Evolutionary conservation across 2,888 invertebrate species (phyloP).

Genomic region (Drosophila cognata): DNA sequence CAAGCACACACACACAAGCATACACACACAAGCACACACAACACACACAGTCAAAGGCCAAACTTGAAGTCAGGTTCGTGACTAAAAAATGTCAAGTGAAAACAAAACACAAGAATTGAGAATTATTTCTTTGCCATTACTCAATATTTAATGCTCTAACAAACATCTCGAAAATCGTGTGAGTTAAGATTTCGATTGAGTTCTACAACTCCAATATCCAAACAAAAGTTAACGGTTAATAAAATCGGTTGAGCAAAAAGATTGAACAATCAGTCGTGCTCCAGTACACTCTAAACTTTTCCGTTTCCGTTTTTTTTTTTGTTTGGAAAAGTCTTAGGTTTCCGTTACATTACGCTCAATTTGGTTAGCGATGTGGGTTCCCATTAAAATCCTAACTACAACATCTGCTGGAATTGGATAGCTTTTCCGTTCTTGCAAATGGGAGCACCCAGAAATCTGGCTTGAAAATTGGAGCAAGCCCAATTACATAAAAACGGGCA

Average conservation of each 20-base stretch:
- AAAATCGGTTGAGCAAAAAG: background rate
- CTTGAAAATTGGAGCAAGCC: background rate
- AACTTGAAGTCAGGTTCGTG: constrained; percentile 53
- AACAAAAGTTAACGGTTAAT: background rate
- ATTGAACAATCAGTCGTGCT: background rate
- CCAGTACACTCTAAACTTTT: background rate
- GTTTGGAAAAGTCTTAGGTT: no score
- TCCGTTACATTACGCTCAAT: background rate
- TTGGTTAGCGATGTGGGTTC: background rate
- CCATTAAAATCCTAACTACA: background rate
- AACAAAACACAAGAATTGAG: constrained; percentile 2
- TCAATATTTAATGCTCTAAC: constrained; percentile 11
- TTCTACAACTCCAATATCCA: background rate
- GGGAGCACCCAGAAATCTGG: background rate
- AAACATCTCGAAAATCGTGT: background rate
- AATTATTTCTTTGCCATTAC: background rate
- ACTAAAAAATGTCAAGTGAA: constrained; percentile 53
- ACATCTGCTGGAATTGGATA: background rate
- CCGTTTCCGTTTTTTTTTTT: background rate
- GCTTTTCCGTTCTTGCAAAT: background rate
- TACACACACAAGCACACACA: constrained; percentile 29
- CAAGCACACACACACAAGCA: background rate
- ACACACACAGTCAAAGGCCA: constrained; percentile 29
- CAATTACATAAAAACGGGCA: background rate
- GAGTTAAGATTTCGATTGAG: background rate